Conservation (phyloP, 1,140 invertebrate species). For the Diorhabda carinulata region DNA sequence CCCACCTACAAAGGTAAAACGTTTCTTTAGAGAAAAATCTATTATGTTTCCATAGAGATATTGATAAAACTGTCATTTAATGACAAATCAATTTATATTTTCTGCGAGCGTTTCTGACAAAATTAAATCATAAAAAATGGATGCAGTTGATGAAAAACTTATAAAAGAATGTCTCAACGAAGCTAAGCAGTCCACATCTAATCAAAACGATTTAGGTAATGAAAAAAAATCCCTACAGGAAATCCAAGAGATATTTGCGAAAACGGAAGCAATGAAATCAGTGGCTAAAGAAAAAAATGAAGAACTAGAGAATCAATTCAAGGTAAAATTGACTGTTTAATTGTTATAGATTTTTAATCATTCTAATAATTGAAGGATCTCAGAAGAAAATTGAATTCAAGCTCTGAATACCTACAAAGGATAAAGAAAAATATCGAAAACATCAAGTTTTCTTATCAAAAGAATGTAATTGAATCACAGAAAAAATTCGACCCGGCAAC, state of each 20-base stretch:
- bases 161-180: constrained; percentile 17
- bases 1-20: constrained; percentile 61
- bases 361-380: neutral
- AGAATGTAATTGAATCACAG: constrained; percentile 28
- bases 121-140: constrained; percentile 14
- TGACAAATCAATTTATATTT: neutral
- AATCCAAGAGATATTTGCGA: constrained; percentile 34
- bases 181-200: constrained; percentile 5
- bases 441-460: constrained; percentile 38
- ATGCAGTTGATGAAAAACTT: constrained; percentile 12
- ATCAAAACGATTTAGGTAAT: neutral
- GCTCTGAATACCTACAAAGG: constrained; percentile 35
- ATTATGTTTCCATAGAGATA: constrained; percentile 8
- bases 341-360: neutral
- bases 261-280: constrained; percentile 39
- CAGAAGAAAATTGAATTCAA: constrained; percentile 33
- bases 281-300: constrained; percentile 32
- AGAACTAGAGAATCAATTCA: constrained; percentile 37
- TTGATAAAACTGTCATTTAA: constrained; percentile 20
- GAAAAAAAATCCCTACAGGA: neutral
- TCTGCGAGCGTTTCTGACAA: neutral
- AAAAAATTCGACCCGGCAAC: constrained; percentile 24
- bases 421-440: constrained; percentile 44
- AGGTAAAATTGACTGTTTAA: constrained; percentile 14
- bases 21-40: neutral